phyloP scores from a whole-genome alignment of 1,140 invertebrate genomes.

The Ctenoplectra terminalis region DNA sequence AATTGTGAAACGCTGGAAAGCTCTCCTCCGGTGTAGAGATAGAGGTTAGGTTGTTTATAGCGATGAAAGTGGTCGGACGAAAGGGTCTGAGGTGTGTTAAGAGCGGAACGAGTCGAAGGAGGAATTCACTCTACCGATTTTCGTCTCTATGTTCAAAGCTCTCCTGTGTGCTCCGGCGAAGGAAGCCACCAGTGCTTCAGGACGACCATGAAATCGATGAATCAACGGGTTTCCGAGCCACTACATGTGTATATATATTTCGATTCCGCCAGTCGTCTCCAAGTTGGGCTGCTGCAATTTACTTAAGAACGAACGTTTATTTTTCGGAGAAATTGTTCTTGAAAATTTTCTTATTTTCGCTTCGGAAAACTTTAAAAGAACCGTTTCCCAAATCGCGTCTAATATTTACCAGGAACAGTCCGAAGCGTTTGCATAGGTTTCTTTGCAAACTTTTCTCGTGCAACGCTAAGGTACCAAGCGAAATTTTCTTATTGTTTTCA shows the following conservation, averaged over 20 bases:
- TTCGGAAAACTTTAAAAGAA: background rate
- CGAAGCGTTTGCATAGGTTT: background rate
- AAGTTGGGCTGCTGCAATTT: conserved; percentile 15
- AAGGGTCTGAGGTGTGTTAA: conserved; percentile 1
- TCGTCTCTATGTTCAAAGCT: conserved; percentile 2
- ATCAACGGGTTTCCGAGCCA: background rate
- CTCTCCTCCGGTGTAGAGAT: background rate
- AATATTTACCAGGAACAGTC: background rate
- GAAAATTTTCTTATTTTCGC: background rate
- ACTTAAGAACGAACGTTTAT: conserved; percentile 40
- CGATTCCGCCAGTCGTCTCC: background rate
- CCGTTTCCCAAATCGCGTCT: background rate
- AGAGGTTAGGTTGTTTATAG: conserved; percentile 44
- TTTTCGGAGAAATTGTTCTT: background rate
- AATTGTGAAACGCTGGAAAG: background rate
- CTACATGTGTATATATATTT: background rate
- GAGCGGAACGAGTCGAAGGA: conserved; percentile 16
- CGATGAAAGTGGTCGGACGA: conserved; percentile 36
- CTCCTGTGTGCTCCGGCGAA: background rate
- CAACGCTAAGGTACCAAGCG: no score
- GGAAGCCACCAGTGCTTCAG: background rate
- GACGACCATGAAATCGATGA: conserved; percentile 36
- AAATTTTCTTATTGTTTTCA: conserved; percentile 9
- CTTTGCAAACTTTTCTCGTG: background rate
- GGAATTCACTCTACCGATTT: conserved; percentile 14